Conservation (phyloP, 2,888 invertebrate species). For the Xanthostigma xanthostigma region DNA sequence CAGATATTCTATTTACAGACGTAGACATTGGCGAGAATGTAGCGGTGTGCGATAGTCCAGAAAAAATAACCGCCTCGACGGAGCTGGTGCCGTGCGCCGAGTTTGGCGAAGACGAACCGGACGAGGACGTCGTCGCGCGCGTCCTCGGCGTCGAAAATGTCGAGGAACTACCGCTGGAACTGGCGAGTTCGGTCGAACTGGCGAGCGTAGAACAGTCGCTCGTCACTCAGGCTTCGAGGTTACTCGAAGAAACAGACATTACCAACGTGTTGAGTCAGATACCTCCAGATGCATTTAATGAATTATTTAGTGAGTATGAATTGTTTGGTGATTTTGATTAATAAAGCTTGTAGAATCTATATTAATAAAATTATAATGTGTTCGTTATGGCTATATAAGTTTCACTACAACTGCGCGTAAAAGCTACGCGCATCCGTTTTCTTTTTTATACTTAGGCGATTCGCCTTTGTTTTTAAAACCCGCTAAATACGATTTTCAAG, state of each 20-base stretch:
- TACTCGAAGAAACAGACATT: slow-evolving; percentile 59
- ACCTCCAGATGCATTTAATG: slow-evolving; percentile 70
- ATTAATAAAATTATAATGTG: too few species aligned
- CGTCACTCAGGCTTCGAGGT: slow-evolving; percentile 46
- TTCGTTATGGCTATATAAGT: too few species aligned
- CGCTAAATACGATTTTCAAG: too few species aligned
- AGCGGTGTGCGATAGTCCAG: slow-evolving; percentile 45
- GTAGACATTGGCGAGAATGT: slow-evolving; percentile 43
- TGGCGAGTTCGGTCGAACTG: slow-evolving; percentile 23
- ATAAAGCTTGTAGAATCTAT: too few species aligned
- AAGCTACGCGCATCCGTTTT: too few species aligned
- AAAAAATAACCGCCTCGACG: slow-evolving; percentile 28
- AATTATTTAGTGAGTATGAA: slow-evolving; percentile 56
- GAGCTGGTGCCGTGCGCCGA: too few species aligned
- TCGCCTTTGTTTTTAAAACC: too few species aligned
- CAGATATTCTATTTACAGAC: slow-evolving; percentile 20
- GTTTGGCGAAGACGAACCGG: slow-evolving; percentile 22
- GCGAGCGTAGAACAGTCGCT: slow-evolving; percentile 30
- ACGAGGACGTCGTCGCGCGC: slow-evolving; percentile 41
- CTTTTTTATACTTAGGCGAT: too few species aligned
- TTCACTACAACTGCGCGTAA: too few species aligned
- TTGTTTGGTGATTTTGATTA: not conserved
- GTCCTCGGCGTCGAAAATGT: slow-evolving; percentile 36
- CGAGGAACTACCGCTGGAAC: slow-evolving; percentile 40
- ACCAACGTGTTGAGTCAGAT: slow-evolving; percentile 64